A percentile compares a stretch with the other conserved stretches of the same genome.
These are phyloP conservation scores for Balanococcus diminutus DNA, from an alignment of 2,888 invertebrate genomes.

Conservation along the genomic window DNA sequence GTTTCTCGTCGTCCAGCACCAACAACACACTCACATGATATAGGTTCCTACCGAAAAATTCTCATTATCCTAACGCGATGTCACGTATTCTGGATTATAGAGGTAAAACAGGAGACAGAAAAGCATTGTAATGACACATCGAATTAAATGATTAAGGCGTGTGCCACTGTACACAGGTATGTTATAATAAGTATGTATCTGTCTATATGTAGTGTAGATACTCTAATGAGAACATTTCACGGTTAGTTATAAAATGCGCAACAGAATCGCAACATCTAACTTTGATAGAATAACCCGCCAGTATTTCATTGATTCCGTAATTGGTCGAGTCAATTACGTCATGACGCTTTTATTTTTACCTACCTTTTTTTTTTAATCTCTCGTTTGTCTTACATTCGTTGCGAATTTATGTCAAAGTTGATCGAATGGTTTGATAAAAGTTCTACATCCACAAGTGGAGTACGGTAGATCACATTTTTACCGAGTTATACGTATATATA, in stretches of 20 bases:
- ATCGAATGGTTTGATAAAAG: slow-evolving; percentile 19
- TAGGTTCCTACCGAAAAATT: neutral
- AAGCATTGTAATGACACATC: neutral
- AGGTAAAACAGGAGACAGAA: neutral
- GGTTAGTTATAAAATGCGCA: slow-evolving; percentile 28
- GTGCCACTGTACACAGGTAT: neutral
- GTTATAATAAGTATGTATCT: neutral
- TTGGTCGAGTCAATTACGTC: slow-evolving; percentile 28
- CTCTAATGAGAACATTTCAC: slow-evolving; percentile 32
- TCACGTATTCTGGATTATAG: neutral
- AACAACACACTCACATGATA: too few species aligned
- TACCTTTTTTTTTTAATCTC: neutral
- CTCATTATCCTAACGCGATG: neutral
- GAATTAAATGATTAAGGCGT: neutral
- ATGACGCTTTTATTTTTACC: slow-evolving; percentile 12
- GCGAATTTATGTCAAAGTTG: slow-evolving; percentile 8
- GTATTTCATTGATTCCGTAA: slow-evolving; percentile 14
- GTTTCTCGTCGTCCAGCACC: too few species aligned
- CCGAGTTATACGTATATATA: neutral
- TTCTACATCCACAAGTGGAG: neutral
- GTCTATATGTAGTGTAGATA: neutral
- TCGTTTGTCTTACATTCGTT: slow-evolving; percentile 22
- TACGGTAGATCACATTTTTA: neutral
- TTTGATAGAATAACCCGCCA: slow-evolving; percentile 23
- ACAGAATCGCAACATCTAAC: slow-evolving; percentile 19